phyloP scores from a whole-genome alignment of 2,113 vertebrate species.

The Solea solea region DNA sequence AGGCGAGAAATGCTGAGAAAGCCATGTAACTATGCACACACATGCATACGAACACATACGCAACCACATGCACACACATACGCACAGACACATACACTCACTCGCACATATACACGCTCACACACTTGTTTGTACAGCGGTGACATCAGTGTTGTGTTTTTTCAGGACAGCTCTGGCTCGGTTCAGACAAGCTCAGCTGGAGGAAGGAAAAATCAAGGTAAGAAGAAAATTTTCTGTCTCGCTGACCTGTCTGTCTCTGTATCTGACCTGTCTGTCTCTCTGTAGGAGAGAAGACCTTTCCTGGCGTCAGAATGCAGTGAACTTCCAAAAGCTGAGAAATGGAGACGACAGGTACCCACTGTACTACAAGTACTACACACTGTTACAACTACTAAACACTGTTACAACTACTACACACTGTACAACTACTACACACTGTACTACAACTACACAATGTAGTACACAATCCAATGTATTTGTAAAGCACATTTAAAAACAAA shows the following conservation, averaged over 20 bases:
- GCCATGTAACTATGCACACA: constrained; percentile 87
- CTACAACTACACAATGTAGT: background rate
- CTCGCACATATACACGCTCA: too few species aligned
- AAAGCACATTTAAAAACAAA: too few species aligned
- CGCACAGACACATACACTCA: too few species aligned
- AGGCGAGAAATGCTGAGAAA: constrained; percentile 96
- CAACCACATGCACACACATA: too few species aligned
- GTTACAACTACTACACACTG: background rate
- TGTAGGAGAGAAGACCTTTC: constrained; percentile 93
- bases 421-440: background rate
- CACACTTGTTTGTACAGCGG: too few species aligned
- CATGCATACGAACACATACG: background rate
- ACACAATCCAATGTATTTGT: background rate
- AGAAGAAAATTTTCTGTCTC: background rate
- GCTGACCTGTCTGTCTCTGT: constrained; percentile 6
- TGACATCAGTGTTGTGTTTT: constrained; percentile 4
- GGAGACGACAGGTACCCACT: constrained; percentile 91
- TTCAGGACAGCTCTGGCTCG: constrained; percentile 95
- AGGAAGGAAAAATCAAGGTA: constrained; percentile 97
- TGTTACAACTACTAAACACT: too few species aligned
- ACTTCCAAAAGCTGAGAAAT: constrained; percentile 96
- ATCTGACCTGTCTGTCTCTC: constrained; percentile 7
- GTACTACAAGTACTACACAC: background rate
- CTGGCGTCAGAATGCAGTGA: constrained; percentile 96
- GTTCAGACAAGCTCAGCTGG: constrained; percentile 95